Evolutionary conservation across 53 echinoderm and acorn worm species (phyloP), one percentile per base, ranked within the genome.

Genomic region (Pentamera pediparva): DNA sequence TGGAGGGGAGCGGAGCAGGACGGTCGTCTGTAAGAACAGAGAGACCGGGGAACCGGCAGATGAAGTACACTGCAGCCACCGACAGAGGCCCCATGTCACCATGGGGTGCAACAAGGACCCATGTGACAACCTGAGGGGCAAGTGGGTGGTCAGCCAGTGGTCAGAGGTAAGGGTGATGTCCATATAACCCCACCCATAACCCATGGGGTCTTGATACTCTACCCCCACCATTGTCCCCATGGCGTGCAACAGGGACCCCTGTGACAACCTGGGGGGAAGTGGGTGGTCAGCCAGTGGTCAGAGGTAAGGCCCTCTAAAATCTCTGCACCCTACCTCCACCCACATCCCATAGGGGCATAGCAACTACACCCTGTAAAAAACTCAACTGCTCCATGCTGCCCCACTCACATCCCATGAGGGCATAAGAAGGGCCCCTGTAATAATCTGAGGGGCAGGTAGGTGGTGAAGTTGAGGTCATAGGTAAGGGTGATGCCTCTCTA

Each of bases 121-220:
- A 32, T 96, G 98, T 76, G 57, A 65, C 10, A 53, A 20, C 7
- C 37, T 65, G 15, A 72, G 79, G 10, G 77, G 82, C 35, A 81
- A 59, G 38, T 96, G 98, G 98, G 73, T 85, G 3, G 81, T 71
- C 48, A 91, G 98, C n/a, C 61, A 82, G 36, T 96, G 98, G 98
- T 79, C 31, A 50, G 91, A 96, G 98, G 98, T 96, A 50, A 75
- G 82, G 22, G n/a, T 54, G 3, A 1, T 21, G 54, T 54, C n/a
- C n/a, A n/a, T n/a, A n/a, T n/a, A n/a, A n/a, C n/a, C 18, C 40
- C 9, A 30, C n/a, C n/a, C n/a, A n/a, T n/a, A n/a, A n/a, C n/a
- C n/a, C n/a, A n/a, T n/a, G n/a, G 20, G n/a, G n/a, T n/a, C n/a
- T n/a, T n/a, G n/a, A n/a, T n/a, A n/a, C n/a, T n/a, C n/a, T n/a